A percentile compares a stretch with the other conserved stretches of the same genome.
Evolutionary conservation across 2,113 vertebrate species (phyloP).

Genomic region (Poeciliopsis prolifica): DNA sequence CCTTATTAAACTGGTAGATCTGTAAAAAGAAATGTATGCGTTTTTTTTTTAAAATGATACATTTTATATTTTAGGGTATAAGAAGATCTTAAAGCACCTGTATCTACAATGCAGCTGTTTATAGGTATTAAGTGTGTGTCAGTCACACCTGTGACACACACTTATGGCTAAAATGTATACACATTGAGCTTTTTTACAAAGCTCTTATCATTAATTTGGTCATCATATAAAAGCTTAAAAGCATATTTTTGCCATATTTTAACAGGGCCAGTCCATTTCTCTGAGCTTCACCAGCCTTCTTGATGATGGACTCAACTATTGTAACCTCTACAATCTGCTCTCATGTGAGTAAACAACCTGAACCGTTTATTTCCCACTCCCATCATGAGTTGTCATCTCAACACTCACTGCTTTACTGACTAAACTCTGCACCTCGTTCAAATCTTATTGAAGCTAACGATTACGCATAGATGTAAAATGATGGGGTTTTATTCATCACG

Average conservation of each 20-base stretch:
- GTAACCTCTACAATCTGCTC: constrained; percentile 63
- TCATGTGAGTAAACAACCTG: neutral
- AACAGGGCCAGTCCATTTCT: neutral
- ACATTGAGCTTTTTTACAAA: neutral
- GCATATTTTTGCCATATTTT: neutral
- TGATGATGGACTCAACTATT: constrained; percentile 70
- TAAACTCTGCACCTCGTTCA: neutral
- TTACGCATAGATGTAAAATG: neutral
- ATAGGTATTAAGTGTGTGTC: neutral
- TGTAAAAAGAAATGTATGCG: neutral
- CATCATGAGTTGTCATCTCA: too few relatives aligned
- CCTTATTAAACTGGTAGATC: neutral
- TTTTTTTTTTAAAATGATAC: neutral
- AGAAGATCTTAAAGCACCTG: neutral
- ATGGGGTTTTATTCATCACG: neutral
- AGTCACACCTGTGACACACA: too few relatives aligned
- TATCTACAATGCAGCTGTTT: neutral
- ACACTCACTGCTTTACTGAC: neutral
- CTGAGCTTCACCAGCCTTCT: constrained; percentile 50
- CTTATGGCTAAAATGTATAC: neutral
- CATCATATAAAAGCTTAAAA: neutral
- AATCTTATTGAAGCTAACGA: neutral
- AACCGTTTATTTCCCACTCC: neutral
- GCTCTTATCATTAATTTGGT: neutral
- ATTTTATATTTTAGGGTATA: neutral